phyloP scores from a whole-genome alignment of 2,888 invertebrate species.

The Chaetogeoica ovagalla region DNA sequence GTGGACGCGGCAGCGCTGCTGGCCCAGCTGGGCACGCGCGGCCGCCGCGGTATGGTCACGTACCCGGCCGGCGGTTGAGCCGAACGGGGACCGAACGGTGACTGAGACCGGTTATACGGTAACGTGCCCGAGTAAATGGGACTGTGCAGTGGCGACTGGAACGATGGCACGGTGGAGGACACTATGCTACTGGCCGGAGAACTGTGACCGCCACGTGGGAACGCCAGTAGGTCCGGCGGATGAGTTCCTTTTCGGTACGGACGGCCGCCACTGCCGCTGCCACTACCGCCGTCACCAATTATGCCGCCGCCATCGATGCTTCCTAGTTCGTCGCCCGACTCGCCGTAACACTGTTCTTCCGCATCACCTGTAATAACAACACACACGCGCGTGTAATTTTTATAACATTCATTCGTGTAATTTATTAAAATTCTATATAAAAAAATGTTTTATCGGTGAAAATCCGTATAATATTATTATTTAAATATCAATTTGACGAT shows the following conservation, averaged over 20 bases:
- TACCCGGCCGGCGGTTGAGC: slow-evolving; percentile 64
- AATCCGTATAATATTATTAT: background rate
- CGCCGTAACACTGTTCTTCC: slow-evolving; percentile 60
- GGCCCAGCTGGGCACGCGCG: slow-evolving; percentile 77
- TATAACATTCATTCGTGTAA: no score
- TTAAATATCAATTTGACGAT: background rate
- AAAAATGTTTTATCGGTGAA: background rate
- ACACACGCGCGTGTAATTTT: background rate
- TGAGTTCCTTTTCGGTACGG: slow-evolving; percentile 59
- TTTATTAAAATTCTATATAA: no score
- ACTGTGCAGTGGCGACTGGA: slow-evolving; percentile 66
- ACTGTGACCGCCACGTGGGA: slow-evolving; percentile 68
- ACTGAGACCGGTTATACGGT: slow-evolving; percentile 77
- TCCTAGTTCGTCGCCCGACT: slow-evolving; percentile 55
- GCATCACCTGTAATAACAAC: slow-evolving; percentile 60
- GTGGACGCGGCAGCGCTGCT: slow-evolving; percentile 67
- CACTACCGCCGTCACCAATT: slow-evolving; percentile 54
- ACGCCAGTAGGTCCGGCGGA: slow-evolving; percentile 80
- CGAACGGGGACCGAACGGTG: slow-evolving; percentile 66
- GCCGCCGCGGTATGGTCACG: slow-evolving; percentile 82
- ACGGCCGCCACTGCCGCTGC: slow-evolving; percentile 34
- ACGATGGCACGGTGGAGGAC: slow-evolving; percentile 72
- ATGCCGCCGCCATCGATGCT: slow-evolving; percentile 42
- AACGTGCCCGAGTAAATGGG: slow-evolving; percentile 68
- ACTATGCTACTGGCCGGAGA: slow-evolving; percentile 81